Evolutionary conservation across 2,113 vertebrate genomes (phyloP).

Genomic region (Natator depressus): DNA sequence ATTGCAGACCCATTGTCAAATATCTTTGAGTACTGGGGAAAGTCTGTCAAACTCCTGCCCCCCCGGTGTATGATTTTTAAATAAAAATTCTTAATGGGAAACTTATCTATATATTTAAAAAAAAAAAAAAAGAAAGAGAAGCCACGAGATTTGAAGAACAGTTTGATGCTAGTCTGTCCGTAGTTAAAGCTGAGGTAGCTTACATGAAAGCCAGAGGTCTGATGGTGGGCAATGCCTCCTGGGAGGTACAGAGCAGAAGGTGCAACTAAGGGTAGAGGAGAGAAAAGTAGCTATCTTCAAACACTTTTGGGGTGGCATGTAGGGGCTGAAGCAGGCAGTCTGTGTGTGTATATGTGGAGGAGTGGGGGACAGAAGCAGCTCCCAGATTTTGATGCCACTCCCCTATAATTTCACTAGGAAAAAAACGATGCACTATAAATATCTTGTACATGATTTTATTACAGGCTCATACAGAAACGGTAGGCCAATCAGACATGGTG

Average conservation of each 20-base stretch:
- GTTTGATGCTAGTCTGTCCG: background rate
- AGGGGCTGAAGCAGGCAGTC: background rate
- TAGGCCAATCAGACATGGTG: background rate
- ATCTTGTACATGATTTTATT: background rate
- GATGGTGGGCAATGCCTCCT: no score
- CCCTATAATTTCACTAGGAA: background rate
- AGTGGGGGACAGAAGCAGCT: background rate
- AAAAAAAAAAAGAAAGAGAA: background rate
- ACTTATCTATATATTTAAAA: no score
- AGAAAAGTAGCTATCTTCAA: background rate
- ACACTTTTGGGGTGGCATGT: background rate
- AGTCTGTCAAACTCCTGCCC: no score
- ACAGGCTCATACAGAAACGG: constrained; percentile 28
- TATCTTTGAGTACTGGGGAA: no score
- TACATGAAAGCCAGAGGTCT: background rate
- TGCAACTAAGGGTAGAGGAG: background rate
- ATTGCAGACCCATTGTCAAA: no score
- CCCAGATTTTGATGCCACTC: background rate
- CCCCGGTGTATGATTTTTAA: no score
- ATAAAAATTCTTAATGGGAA: no score
- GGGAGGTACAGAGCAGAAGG: background rate
- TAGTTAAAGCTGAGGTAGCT: background rate
- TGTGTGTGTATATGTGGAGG: background rate
- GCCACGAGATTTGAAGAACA: background rate
- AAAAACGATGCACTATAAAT: background rate